phyloP scores from a whole-genome alignment of 2,888 invertebrate genomes.

The Nemurella pictetii region DNA sequence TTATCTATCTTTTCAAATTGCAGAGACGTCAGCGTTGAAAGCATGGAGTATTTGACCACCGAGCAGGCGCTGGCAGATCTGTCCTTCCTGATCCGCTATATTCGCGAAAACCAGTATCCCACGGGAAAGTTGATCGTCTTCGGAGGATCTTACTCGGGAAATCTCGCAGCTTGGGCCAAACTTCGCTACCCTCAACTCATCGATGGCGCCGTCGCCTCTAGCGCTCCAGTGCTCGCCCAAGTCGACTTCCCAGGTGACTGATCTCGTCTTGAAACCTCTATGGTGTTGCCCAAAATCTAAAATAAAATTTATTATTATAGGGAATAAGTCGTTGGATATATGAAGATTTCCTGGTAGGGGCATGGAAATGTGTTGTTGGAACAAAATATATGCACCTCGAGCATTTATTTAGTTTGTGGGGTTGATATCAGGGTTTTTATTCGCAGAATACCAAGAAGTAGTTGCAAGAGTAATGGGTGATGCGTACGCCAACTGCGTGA shows the following conservation, averaged over 20 bases:
- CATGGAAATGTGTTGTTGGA: too few species aligned
- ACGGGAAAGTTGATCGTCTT: slow-evolving; percentile 54
- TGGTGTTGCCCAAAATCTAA: too few species aligned
- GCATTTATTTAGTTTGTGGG: too few species aligned
- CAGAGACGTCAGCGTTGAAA: slow-evolving; percentile 60
- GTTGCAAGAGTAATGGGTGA: slow-evolving; percentile 14
- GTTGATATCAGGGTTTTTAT: too few species aligned
- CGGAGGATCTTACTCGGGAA: slow-evolving; percentile 64
- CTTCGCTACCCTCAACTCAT: slow-evolving; percentile 63
- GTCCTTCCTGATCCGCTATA: slow-evolving; percentile 58
- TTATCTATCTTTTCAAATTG: too few species aligned
- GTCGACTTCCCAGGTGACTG: slow-evolving; percentile 61
- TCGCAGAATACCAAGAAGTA: slow-evolving; percentile 34
- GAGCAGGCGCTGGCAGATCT: slow-evolving; percentile 70
- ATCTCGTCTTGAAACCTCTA: too few species aligned
- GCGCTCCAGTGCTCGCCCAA: slow-evolving; percentile 61
- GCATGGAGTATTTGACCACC: slow-evolving; percentile 63
- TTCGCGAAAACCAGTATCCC: background rate
- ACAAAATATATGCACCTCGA: too few species aligned
- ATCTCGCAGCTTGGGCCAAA: slow-evolving; percentile 63
- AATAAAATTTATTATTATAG: too few species aligned
- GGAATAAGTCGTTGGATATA: too few species aligned
- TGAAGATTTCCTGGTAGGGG: too few species aligned
- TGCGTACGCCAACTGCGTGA: slow-evolving; percentile 24
- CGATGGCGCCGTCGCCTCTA: slow-evolving; percentile 60